A percentile compares a stretch with the other conserved stretches of the same genome.
Conservation (phyloP, 2,888 invertebrate species). For the Temnothorax ravouxi region DNA sequence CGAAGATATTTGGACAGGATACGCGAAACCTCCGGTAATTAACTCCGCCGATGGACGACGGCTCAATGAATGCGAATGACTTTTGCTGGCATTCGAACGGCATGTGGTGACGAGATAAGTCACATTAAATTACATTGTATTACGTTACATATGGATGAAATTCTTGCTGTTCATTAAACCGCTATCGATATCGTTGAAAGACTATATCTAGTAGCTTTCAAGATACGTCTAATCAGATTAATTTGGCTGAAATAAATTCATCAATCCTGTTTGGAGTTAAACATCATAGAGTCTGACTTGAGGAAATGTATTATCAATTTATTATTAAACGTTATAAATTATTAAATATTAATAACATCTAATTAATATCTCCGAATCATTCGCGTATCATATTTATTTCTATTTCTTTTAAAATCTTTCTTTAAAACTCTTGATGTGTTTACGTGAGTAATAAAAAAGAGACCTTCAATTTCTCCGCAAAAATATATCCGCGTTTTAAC, state of each 20-base stretch:
- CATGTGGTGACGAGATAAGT: neutral
- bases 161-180: neutral
- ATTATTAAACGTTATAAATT: neutral
- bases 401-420: neutral
- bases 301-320: neutral
- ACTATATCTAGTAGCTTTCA: neutral
- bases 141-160: slow-evolving; percentile 20
- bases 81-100: slow-evolving; percentile 5
- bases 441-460: neutral
- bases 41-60: slow-evolving; percentile 10
- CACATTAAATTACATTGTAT: slow-evolving; percentile 25
- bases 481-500: neutral
- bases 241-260: slow-evolving; percentile 1
- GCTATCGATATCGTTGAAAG: neutral
- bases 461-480: too few species aligned
- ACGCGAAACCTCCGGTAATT: slow-evolving; percentile 15
- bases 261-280: neutral
- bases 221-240: neutral
- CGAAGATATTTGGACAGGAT: slow-evolving; percentile 25
- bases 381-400: neutral
- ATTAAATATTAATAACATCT: neutral
- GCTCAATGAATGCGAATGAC: slow-evolving; percentile 26
- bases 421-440: neutral
- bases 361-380: neutral
- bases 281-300: neutral